A percentile compares a stretch with the other conserved stretches of the same genome.
Evolutionary conservation across 2,797 vertebrate genomes (phyloP).

Genomic region (Rhinichthys osculus): DNA sequence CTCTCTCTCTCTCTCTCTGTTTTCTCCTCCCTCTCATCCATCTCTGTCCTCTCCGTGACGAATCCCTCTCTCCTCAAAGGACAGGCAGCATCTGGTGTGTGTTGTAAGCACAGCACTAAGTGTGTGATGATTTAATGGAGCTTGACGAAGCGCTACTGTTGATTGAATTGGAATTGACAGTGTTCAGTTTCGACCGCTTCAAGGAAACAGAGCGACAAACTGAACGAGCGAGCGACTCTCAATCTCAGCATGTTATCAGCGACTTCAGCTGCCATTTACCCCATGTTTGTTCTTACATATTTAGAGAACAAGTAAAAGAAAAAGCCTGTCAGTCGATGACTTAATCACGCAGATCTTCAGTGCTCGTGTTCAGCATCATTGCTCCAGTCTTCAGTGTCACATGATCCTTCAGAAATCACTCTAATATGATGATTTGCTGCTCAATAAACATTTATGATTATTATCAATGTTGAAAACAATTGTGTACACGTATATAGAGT

Average conservation of each 20-base stretch:
- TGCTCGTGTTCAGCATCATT: neutral
- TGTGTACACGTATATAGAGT: neutral
- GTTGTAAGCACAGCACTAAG: slow-evolving; percentile 42
- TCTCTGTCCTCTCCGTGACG: slow-evolving; percentile 43
- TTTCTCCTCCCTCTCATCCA: slow-evolving; percentile 22
- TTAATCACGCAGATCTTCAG: neutral
- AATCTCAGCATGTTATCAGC: neutral
- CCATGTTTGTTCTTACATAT: neutral
- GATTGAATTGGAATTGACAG: slow-evolving; percentile 55
- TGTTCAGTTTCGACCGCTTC: slow-evolving; percentile 32
- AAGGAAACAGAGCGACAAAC: neutral
- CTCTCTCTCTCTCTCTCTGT: neutral
- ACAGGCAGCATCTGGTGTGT: slow-evolving; percentile 51
- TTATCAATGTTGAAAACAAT: neutral
- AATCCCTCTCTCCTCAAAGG: slow-evolving; percentile 38
- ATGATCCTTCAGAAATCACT: neutral
- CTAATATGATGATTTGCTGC: neutral
- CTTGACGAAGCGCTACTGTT: slow-evolving; percentile 39
- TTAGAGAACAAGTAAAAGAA: neutral
- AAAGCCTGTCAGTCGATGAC: neutral
- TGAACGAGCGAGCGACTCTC: neutral
- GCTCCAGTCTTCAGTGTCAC: neutral
- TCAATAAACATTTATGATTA: neutral
- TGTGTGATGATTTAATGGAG: slow-evolving; percentile 51
- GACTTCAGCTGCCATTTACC: neutral